phyloP scores from a whole-genome alignment of 2,113 vertebrate species.

The Nannospalax galili region DNA sequence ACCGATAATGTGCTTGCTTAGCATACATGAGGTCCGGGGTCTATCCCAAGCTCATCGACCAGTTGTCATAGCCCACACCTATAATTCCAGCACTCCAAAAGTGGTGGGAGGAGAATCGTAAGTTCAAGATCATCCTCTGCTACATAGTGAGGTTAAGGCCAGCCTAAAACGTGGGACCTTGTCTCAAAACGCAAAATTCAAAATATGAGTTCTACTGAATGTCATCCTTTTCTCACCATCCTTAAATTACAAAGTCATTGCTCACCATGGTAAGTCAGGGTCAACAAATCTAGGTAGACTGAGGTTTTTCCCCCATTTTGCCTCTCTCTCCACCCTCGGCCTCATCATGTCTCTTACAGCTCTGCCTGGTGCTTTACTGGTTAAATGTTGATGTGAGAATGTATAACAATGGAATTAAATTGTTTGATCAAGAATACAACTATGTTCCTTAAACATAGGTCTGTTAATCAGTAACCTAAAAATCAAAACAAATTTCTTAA shows the following conservation, averaged over 20 bases:
- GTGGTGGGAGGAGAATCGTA: background rate
- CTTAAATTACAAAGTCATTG: background rate
- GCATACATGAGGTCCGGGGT: background rate
- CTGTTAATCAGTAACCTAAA: background rate
- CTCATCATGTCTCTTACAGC: background rate
- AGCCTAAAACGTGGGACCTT: background rate
- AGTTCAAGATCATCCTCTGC: too few species aligned
- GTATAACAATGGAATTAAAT: background rate
- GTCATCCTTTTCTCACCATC: background rate
- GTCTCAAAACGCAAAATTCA: background rate
- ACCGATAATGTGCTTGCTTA: background rate
- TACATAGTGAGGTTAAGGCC: background rate
- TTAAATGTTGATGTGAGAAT: background rate
- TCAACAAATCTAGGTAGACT: rapidly evolving
- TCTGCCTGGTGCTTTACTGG: background rate
- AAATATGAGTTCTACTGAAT: background rate
- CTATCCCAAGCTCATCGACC: background rate
- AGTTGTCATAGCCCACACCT: background rate
- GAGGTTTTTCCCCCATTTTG: rapidly evolving
- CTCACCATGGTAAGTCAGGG: too few species aligned
- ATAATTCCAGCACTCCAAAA: background rate
- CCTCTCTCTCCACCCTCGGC: too few species aligned
- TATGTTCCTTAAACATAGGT: background rate
- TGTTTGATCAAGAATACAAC: background rate
- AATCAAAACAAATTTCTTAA: background rate